Base-by-base conservation (phyloP, 2,113 vertebrate species). In the Thalassoma bifasciatum region DNA sequence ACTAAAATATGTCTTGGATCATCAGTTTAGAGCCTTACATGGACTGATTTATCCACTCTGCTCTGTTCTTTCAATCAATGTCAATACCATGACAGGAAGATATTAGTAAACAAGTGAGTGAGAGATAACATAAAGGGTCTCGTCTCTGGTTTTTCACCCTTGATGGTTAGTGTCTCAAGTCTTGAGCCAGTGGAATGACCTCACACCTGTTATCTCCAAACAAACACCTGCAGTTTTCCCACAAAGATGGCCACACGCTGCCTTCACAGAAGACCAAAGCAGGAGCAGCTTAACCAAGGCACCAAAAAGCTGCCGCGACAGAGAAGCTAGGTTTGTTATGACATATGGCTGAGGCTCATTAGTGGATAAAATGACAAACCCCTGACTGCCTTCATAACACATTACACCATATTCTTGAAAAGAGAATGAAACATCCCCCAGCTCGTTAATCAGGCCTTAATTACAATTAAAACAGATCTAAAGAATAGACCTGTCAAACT, bases 401-500 rank as follows among this genome's bases (percentile, higher is more conserved):
- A 90, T 86, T 84, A 90, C 37, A 13, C 74, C 58, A 62, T 75
- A 83, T 85, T 87, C 82, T 78, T 72, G 68, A 81, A 84, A 77
- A 80, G 81, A 88, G 83, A 88, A 84, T 81, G 71, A 77, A 88
- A 87, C 73, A 67, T 84, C 72, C 79, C 72, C 81, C 51, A 44
- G 76, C 82, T 87, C 64, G 72, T 93, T 90, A 92, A 93, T 92
- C 88, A 92, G 81, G 52, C 52, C 84, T 86, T 92, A 91, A 91
- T 92, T 91, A 90, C 88, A 91, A 89, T 91, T 92, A 90, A 90
- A 90, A 86, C 81, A 50, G 84, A 90, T 90, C 77, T 87, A 87
- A 92, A 90, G 82, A 91, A 90, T 88, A 90, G 92, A 90, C 85
- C 88, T 85, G 91, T 91, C 91, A 91, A 72, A 77, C 63, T 89